Evolutionary conservation across 2,888 invertebrate genomes (phyloP).

Genomic region (Sminthurinus aureus): DNA sequence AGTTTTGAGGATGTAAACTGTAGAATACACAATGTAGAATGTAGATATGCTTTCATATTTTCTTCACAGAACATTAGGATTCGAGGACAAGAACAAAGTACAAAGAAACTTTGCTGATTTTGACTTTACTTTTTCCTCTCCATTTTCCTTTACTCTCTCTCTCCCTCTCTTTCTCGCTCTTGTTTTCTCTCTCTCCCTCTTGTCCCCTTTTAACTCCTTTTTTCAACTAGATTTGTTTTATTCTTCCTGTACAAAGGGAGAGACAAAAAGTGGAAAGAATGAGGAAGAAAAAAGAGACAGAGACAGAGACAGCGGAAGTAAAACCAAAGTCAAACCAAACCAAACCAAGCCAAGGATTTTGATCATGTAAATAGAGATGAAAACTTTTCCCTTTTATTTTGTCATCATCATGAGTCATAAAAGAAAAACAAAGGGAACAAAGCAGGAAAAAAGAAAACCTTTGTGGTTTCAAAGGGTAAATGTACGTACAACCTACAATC

Average conservation of each 20-base stretch:
- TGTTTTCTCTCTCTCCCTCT: not conserved
- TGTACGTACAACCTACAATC: not conserved
- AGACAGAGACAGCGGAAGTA: not conserved
- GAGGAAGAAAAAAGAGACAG: not conserved
- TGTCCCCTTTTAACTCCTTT: not conserved
- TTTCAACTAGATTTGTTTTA: not conserved
- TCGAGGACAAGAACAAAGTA: conserved; percentile 2
- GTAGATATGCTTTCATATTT: not conserved
- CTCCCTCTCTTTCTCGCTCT: not conserved
- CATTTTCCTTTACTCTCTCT: not conserved
- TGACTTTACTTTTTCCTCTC: not conserved
- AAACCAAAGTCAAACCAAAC: too few relatives aligned
- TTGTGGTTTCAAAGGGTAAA: too few relatives aligned
- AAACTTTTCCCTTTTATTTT: not conserved
- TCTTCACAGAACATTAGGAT: not conserved
- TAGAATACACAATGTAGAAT: not conserved
- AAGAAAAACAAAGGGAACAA: not conserved
- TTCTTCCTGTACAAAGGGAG: not conserved
- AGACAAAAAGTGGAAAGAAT: too few relatives aligned
- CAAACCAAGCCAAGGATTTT: not conserved
- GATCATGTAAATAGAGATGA: not conserved
- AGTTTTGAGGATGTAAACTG: too few relatives aligned
- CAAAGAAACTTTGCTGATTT: not conserved
- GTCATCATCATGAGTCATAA: not conserved
- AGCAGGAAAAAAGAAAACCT: not conserved